A percentile compares a stretch with the other conserved stretches of the same genome.
Evolutionary conservation across 2,113 vertebrate species (phyloP).

Genomic region (Nestor notabilis): DNA sequence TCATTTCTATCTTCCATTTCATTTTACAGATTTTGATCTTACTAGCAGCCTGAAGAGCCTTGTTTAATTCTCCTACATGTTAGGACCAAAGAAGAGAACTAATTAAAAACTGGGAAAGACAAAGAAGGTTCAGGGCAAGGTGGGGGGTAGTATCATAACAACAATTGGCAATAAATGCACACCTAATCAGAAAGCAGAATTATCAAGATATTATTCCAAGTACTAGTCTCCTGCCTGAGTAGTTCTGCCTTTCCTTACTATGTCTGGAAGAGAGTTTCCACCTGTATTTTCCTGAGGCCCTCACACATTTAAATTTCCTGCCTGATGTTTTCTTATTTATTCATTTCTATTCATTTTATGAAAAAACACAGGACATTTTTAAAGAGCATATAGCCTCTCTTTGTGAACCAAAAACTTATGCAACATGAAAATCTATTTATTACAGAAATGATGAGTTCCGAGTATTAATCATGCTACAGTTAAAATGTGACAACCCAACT

Average conservation of each 20-base stretch:
- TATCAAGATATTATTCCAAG: not conserved
- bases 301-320: not conserved
- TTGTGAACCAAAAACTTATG: not conserved
- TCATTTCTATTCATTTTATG: not conserved
- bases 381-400: not conserved
- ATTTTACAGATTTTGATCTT: slow-evolving; percentile 56
- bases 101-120: not conserved
- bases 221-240: not conserved
- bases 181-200: not conserved
- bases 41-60: not conserved
- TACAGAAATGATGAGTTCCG: not conserved
- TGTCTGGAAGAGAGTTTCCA: not conserved
- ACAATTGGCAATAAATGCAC: not conserved
- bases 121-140: not conserved
- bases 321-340: not conserved
- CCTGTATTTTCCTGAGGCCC: not conserved
- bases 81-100: slow-evolving; percentile 19
- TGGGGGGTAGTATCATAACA: not conserved
- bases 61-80: slow-evolving; percentile 29
- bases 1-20: not conserved
- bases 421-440: not conserved
- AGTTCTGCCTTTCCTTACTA: not conserved
- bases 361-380: not conserved
- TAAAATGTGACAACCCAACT: not conserved
- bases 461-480: not conserved